Base-by-base conservation (phyloP, 1,140 invertebrate species). In the Penaeus indicus region DNA sequence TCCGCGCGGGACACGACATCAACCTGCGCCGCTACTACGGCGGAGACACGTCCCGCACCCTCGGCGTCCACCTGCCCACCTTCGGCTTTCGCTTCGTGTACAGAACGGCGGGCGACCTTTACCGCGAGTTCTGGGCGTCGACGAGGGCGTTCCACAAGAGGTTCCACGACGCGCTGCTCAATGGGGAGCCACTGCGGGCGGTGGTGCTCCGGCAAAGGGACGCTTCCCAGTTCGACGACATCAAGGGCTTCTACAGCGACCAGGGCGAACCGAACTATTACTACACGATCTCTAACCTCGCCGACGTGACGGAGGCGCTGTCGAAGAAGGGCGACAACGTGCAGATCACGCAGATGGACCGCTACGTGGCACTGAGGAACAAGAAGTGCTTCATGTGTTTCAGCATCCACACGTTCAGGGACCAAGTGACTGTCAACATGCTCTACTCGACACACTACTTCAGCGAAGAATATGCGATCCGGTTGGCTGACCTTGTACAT, bases 11-110 rank as follows among this genome's bases (percentile, higher is more conserved):
- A 11, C 87, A 88, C 64, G 81, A 84, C 27, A 13, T 88, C n/a
- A 67, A 38, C 72, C 27, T 88, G 16, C n/a, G 87, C 13, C 54
- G 87, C 8, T 88, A 88, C 54, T 88, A 88, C 42, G 13, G 25
- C 13, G 87, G 87, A 4, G 81, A 88, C n/a, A 78, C 87, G 19
- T 78, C 87, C 21, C 22, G 38, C 16, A 78, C 69, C 32, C 60
- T 84, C 47, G 82, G 87, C n/a, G 67, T 27, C 25, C 87, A 88
- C 47, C 18, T 84, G 3, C 69, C 87, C 42, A 42, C 47, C n/a
- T 84, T 88, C 78, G 27, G 67, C 27, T 88, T 78, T 47, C 84
- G 60, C 61, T 77, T 38, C 16, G 54, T 80, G 13, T 84, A 84
- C 62, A 60, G 19, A 67, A 47, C 62, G 3, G 25, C 87, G 8